Evolutionary conservation across 1,140 invertebrate species (phyloP), one percentile per base, ranked within the genome.

Genomic region (Oppia nitens): DNA sequence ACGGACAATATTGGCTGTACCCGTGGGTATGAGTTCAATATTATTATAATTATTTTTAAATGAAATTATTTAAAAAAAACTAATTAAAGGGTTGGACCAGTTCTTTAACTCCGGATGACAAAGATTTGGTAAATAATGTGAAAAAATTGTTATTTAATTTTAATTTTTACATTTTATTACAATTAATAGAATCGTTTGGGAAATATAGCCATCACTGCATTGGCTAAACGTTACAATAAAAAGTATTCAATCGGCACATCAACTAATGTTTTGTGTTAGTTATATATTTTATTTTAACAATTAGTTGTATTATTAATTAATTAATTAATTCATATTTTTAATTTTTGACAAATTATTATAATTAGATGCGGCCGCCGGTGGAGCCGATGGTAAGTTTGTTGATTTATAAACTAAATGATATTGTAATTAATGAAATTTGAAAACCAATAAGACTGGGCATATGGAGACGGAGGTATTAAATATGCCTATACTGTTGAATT

Each of bases 21-120:
- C 59, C 59, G 12, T 60, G 51, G 49, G 49, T 51, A 51, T 9
- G 49, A 24, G 6, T 51, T 6, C n/a, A 9, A 28, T 51, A 25
- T 14, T 51, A 14, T 4, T 14, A 14, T 14, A 47, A 14, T 14
- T 47, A 47, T 47, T 14, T 47, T 47, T 47, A n/a, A n/a, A 40
- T 40, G 32, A 40, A 9, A 40, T 9, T 9, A 17, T 17, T 40
- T 40, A 40, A 9, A 9, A 40, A 40, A 40, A 17, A 40, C 6
- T 40, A 17, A 40, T 40, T 40, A 9, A 85, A 81, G 80, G 83
- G 83, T 25, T 83, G 77, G 66, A 81, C 80, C 54, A 60, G 57
- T 14, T 50, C 65, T 1, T 58, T 71, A 12, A 75, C 77, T 32
- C 52, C 65, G 3, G 73, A 76, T 57, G 73, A 73, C 60, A 67